Base-by-base conservation (phyloP, 2,113 vertebrate species). In the Apeltes quadracus region DNA sequence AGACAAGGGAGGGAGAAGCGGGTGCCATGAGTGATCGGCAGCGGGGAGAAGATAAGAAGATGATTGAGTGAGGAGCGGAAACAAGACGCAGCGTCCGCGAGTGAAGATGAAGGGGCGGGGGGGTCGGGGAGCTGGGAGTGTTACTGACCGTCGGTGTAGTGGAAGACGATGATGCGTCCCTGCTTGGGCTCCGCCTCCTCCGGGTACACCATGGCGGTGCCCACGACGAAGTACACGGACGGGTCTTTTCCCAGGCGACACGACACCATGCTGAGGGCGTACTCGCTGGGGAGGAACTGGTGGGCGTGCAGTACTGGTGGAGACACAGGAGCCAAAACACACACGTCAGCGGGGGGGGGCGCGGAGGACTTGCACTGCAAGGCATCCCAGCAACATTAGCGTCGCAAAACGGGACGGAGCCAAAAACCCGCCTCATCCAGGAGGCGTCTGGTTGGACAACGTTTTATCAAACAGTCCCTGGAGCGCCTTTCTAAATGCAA, bases 181-280 rank as follows among this genome's bases (percentile, higher is more conserved):
- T 99, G 98, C 74, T 99, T 99, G 78, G 98, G 98, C 86, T 99
- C 98, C 0, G 98, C 96, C 93, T 99, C 98, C 87, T 99, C 98
- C 0, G 97, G 98, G 83, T 99, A 98, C 9, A 99, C 98, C 98
- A 99, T 99, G 74, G 97, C 97, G 0, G 98, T 99, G 78, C 98
- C 98, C 50, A 99, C 97, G 0, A 99, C 93, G 76, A 99, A 99
- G 82, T 98, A 98, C 0, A 98, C 97, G 20, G 96, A 97, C 0
- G 95, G 95, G 82, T 99, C 98, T 87, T 97, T 96, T 72, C 98
- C 97, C 66, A 98, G 85, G 58, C 95, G 97, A 88, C 97, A 99
- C 41, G 97, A 99, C 59, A 99, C 98, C 91, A 99, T 92, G 91
- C 97, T 99, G 75, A 99, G 96, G 23, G 97, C 95, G 0, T 98